Evolutionary conservation across 2,888 invertebrate genomes (phyloP).

Genomic region (Dryobota labecula): DNA sequence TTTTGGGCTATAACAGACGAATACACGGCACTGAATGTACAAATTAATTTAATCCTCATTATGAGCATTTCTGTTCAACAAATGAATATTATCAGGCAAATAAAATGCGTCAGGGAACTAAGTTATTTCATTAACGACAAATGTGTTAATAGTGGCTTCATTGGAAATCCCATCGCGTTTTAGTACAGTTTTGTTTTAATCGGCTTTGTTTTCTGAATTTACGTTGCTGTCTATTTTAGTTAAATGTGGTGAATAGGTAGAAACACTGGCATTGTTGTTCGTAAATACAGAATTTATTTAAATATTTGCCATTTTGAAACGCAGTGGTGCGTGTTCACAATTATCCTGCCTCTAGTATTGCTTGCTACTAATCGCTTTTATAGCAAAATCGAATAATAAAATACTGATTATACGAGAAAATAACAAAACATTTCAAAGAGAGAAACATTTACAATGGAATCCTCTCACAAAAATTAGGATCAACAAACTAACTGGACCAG

Average conservation of each 20-base stretch:
- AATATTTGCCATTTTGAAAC: conserved; percentile 38
- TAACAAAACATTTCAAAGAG: conserved; percentile 27
- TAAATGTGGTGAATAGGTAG: conserved; percentile 33
- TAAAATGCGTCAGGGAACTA: conserved; percentile 52
- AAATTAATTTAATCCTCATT: conserved; percentile 70
- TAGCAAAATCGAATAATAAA: conserved; percentile 20
- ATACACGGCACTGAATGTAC: conserved; percentile 23
- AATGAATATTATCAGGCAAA: conserved; percentile 65
- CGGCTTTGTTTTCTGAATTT: conserved; percentile 51
- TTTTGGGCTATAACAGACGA: conserved; percentile 31
- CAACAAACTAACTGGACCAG: conserved; percentile 51
- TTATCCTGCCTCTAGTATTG: conserved; percentile 4
- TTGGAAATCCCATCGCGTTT: conserved; percentile 53
- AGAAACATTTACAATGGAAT: conserved; percentile 42
- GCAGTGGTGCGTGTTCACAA: conserved; percentile 16
- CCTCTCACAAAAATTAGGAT: conserved; percentile 46
- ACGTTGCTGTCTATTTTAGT: conserved; percentile 38
- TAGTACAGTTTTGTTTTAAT: conserved; percentile 53
- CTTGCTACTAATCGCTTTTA: conserved; percentile 31
- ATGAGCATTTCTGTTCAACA: conserved; percentile 56
- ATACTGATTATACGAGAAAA: conserved; percentile 15
- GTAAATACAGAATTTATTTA: conserved; percentile 39
- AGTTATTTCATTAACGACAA: conserved; percentile 49
- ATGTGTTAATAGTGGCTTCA: conserved; percentile 51
- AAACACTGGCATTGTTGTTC: conserved; percentile 33